These are phyloP conservation scores for Gisinianus flammeolus DNA, from an alignment of 2,888 invertebrate species.

Conservation along the genomic window DNA sequence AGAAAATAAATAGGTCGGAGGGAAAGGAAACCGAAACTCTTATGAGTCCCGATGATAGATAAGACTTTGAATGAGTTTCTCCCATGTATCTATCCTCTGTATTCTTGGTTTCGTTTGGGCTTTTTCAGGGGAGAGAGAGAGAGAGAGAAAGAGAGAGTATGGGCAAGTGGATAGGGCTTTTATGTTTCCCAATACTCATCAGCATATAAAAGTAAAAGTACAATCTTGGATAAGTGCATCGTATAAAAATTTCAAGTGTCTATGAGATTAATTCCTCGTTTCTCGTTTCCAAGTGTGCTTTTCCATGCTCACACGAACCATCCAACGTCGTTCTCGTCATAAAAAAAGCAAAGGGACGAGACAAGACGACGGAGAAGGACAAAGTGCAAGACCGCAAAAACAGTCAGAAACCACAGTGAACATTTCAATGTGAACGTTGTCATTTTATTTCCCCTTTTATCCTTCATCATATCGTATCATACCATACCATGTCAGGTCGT, in stretches of 20 bases:
- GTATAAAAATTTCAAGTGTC: too few relatives aligned
- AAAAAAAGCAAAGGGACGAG: not conserved
- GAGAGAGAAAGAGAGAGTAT: not conserved
- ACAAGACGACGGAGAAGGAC: not conserved
- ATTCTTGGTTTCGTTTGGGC: not conserved
- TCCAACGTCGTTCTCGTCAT: not conserved
- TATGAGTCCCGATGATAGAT: conserved; percentile 6
- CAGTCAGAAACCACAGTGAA: too few relatives aligned
- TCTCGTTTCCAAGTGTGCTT: not conserved
- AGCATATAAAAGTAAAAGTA: conserved; percentile 8
- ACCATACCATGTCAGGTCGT: too few relatives aligned
- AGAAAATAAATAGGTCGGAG: conserved; percentile 8
- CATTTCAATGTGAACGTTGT: too few relatives aligned
- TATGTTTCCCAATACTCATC: conserved; percentile 5
- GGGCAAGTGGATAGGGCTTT: too few relatives aligned
- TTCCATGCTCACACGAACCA: not conserved
- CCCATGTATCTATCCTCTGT: not conserved
- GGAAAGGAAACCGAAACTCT: conserved; percentile 4
- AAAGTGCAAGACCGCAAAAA: too few relatives aligned
- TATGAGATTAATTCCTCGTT: not conserved
- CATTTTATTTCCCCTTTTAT: too few relatives aligned
- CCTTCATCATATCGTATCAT: too few relatives aligned
- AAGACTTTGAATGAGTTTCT: conserved; percentile 5
- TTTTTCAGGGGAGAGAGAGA: not conserved
- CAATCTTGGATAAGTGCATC: conserved; percentile 8